A percentile compares a stretch with the other conserved stretches of the same genome.
phyloP scores from a whole-genome alignment of 2,888 invertebrate species.

The Coleophora flavipennella region DNA sequence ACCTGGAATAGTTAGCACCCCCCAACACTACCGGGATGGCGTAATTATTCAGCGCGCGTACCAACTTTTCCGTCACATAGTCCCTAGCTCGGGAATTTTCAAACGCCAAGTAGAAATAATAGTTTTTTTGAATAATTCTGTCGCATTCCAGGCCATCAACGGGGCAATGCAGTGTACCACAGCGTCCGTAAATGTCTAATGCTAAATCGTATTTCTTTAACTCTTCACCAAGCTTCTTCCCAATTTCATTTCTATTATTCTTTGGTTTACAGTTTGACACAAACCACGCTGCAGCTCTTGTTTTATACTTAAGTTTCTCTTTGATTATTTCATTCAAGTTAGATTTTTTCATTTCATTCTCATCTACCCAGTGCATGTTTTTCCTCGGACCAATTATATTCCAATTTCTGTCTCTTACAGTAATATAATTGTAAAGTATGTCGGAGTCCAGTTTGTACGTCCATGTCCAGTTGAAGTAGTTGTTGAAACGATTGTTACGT shows the following conservation, averaged over 20 bases:
- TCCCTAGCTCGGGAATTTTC: constrained; percentile 38
- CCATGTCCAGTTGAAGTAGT: constrained; percentile 51
- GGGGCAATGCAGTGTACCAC: constrained; percentile 27
- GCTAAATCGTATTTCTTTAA: constrained; percentile 21
- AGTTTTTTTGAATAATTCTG: constrained; percentile 25
- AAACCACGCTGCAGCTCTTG: constrained; percentile 31
- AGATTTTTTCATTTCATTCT: constrained; percentile 30
- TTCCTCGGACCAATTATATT: constrained; percentile 37
- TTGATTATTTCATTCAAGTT: constrained; percentile 15
- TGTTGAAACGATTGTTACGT: constrained; percentile 29
- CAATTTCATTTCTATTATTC: constrained; percentile 22
- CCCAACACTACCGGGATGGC: constrained; percentile 77
- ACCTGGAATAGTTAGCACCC: constrained; percentile 69
- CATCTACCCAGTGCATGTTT: constrained; percentile 40
- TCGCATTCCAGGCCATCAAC: constrained; percentile 20
- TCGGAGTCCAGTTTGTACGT: constrained; percentile 46
- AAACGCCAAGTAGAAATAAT: constrained; percentile 42
- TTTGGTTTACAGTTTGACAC: constrained; percentile 29
- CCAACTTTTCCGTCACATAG: constrained; percentile 41
- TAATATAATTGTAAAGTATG: constrained; percentile 42
- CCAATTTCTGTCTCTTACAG: constrained; percentile 31
- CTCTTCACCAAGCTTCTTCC: constrained; percentile 16
- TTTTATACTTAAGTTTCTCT: constrained; percentile 23
- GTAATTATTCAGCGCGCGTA: constrained; percentile 57
- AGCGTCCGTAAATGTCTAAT: constrained; percentile 34